Evolutionary conservation across 2,797 vertebrate genomes (phyloP).

Genomic region (Diceros bicornis): DNA sequence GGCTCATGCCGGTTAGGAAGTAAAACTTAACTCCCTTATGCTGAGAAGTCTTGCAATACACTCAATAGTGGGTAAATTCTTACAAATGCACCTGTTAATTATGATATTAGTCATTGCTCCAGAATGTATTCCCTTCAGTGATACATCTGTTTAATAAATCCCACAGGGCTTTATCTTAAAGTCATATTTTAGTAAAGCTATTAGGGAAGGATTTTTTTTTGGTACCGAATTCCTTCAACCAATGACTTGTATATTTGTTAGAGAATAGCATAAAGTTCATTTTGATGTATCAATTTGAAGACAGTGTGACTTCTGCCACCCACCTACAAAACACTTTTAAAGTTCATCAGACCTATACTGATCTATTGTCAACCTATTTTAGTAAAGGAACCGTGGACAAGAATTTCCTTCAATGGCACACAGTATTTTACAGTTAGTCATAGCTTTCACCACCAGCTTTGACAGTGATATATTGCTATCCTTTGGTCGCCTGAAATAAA

Average conservation of each 20-base stretch:
- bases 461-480: slow-evolving; percentile 68
- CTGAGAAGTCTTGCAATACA: slow-evolving; percentile 71
- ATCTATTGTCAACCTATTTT: slow-evolving; percentile 72
- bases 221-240: slow-evolving; percentile 77
- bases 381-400: background rate
- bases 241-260: slow-evolving; percentile 36
- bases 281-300: slow-evolving; percentile 44
- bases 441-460: slow-evolving; percentile 64
- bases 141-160: slow-evolving; percentile 85
- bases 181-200: slow-evolving; percentile 83
- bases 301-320: slow-evolving; percentile 60
- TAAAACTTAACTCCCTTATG: slow-evolving; percentile 74
- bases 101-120: slow-evolving; percentile 85
- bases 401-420: slow-evolving; percentile 70
- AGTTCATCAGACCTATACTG: slow-evolving; percentile 67
- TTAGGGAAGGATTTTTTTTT: slow-evolving; percentile 64
- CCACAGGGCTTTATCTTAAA: slow-evolving; percentile 76
- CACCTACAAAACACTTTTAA: slow-evolving; percentile 61
- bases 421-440: slow-evolving; percentile 75
- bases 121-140: slow-evolving; percentile 82
- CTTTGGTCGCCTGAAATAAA: slow-evolving; percentile 77
- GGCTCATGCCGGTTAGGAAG: slow-evolving; percentile 66
- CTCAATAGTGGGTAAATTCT: slow-evolving; percentile 86
- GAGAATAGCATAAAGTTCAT: slow-evolving; percentile 46
- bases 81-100: slow-evolving; percentile 87